Evolutionary conservation across 2,888 invertebrate species (phyloP).

Genomic region (Chrysotoxum bicinctum): DNA sequence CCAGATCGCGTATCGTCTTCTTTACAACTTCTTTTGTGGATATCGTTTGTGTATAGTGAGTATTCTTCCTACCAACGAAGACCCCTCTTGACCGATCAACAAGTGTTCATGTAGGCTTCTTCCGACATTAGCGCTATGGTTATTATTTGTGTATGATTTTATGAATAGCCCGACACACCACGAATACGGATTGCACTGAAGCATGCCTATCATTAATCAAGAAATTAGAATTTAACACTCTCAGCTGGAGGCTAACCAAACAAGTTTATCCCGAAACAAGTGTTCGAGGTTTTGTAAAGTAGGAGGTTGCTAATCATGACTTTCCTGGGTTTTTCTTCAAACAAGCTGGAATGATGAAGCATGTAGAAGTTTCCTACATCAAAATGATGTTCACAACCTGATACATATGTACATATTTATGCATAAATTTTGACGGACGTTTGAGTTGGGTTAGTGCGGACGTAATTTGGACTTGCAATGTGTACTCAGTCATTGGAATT

Average conservation of each 20-base stretch:
- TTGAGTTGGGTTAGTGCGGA: background rate
- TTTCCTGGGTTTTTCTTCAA: background rate
- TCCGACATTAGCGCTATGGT: constrained; percentile 18
- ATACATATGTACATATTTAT: no score
- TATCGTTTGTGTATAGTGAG: constrained; percentile 8
- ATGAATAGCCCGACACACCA: constrained; percentile 9
- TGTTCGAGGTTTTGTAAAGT: constrained; percentile 34
- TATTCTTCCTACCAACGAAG: background rate
- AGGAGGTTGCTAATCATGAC: constrained; percentile 21
- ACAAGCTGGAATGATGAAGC: background rate
- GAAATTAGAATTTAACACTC: constrained; percentile 72
- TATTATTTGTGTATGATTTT: constrained; percentile 29
- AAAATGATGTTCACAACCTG: constrained; percentile 42
- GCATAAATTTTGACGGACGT: constrained; percentile 40
- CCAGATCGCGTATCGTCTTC: background rate
- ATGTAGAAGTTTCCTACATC: background rate
- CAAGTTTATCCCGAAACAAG: constrained; percentile 47
- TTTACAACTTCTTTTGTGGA: constrained; percentile 9
- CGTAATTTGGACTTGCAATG: background rate
- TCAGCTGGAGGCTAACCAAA: constrained; percentile 67
- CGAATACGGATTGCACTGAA: constrained; percentile 52
- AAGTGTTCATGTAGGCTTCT: constrained; percentile 30
- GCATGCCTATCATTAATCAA: constrained; percentile 61
- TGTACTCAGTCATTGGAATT: no score
- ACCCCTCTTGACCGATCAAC: constrained; percentile 54